phyloP scores from a whole-genome alignment of 2,797 vertebrate genomes.

The Merluccius polli region DNA sequence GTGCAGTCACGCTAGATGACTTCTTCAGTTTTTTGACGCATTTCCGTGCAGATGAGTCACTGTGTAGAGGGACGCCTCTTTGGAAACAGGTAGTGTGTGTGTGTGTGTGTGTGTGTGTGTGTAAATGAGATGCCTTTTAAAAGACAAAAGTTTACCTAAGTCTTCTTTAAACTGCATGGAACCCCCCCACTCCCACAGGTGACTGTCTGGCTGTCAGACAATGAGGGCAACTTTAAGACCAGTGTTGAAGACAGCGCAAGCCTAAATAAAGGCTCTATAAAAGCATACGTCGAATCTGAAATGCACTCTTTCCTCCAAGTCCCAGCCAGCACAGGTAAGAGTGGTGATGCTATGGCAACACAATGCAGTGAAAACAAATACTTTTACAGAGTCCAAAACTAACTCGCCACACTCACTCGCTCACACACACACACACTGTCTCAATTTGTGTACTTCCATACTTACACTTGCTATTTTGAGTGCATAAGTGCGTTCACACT shows the following conservation, averaged over 20 bases:
- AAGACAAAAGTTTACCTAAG: background rate
- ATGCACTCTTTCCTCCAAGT: conserved; percentile 74
- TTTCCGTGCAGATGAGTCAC: conserved; percentile 84
- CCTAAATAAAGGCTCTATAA: conserved; percentile 47
- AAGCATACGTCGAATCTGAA: conserved; percentile 64
- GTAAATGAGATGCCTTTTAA: background rate
- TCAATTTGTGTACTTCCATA: no score
- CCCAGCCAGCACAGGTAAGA: conserved; percentile 74
- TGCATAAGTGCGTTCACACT: no score
- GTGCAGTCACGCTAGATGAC: conserved; percentile 77
- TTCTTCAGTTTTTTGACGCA: conserved; percentile 80
- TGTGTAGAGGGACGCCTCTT: conserved; percentile 79
- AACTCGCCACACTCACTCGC: background rate
- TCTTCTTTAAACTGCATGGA: background rate
- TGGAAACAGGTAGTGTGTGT: conserved; percentile 80
- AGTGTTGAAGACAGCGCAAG: conserved; percentile 10
- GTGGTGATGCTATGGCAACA: background rate
- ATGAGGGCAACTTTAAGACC: conserved; percentile 74
- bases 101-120: background rate
- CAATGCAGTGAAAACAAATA: no score
- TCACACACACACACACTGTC: no score
- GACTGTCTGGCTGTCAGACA: conserved; percentile 80
- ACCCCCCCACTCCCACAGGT: conserved; percentile 67
- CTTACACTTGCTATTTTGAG: no score
- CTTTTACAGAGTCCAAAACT: background rate